Conservation (phyloP, 2,888 invertebrate genomes). For the Latheticus oryzae region DNA sequence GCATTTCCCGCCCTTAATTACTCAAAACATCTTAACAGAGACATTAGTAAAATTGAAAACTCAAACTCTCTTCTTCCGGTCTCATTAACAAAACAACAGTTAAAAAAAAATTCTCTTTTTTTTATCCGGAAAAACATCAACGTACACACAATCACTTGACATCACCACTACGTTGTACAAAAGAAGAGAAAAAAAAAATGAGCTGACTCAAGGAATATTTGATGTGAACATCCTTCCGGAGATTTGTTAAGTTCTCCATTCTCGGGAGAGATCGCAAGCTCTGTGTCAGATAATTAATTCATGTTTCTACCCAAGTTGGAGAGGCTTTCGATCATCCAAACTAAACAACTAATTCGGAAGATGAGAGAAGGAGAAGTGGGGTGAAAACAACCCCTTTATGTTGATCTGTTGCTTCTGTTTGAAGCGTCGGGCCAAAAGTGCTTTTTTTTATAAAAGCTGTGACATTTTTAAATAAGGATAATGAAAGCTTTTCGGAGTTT, state of each 20-base stretch:
- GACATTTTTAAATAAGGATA: too few species aligned
- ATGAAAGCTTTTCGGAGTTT: constrained; percentile 7
- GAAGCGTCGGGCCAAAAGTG: too few species aligned
- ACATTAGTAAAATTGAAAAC: constrained; percentile 35
- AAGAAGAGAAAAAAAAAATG: constrained; percentile 1
- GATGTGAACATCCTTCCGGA: constrained; percentile 38
- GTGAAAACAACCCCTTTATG: constrained; percentile 33
- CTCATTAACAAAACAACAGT: constrained; percentile 2
- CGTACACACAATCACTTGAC: constrained; percentile 1
- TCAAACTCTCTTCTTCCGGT: constrained; percentile 14
- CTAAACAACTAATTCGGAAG: constrained; percentile 55
- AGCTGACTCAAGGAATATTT: constrained; percentile 29
- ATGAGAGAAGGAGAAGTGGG: constrained; percentile 32
- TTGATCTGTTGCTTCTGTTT: constrained; percentile 43
- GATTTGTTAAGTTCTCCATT: constrained; percentile 45
- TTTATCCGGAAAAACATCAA: not conserved
- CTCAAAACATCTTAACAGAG: constrained; percentile 14
- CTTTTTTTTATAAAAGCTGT: too few species aligned
- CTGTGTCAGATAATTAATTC: constrained; percentile 59
- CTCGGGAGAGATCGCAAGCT: constrained; percentile 53
- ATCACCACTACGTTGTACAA: not conserved
- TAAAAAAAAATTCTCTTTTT: constrained; percentile 1
- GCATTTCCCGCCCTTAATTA: constrained; percentile 12
- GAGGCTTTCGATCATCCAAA: constrained; percentile 57
- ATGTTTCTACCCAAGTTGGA: constrained; percentile 56